Evolutionary conservation across 1,140 invertebrate species (phyloP).

Genomic region (Drosophila pallidifrons): DNA sequence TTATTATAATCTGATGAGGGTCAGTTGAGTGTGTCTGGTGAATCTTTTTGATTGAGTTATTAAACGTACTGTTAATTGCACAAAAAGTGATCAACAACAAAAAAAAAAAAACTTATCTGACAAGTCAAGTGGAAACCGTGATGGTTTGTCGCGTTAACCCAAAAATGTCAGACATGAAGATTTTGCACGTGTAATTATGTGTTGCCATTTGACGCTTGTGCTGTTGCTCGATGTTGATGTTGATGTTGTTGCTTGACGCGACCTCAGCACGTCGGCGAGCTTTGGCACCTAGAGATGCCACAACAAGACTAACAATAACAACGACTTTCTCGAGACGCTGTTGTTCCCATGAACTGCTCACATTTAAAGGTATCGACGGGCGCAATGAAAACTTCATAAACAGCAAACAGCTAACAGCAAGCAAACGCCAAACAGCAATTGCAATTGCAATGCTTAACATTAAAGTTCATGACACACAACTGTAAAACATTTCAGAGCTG

Average conservation of each 20-base stretch:
- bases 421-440: conserved; percentile 10
- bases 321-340: conserved; percentile 64
- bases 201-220: conserved; percentile 14
- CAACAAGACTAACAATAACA: conserved; percentile 51
- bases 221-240: not conserved
- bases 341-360: conserved; percentile 80
- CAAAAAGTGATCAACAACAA: too few relatives aligned
- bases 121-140: conserved; percentile 29
- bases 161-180: conserved; percentile 67
- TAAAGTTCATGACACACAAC: conserved; percentile 83
- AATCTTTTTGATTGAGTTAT: conserved; percentile 70
- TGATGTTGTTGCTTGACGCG: conserved; percentile 27
- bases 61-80: conserved; percentile 73
- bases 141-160: conserved; percentile 72
- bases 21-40: not conserved
- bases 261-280: conserved; percentile 56
- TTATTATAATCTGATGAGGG: conserved; percentile 18
- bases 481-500: conserved; percentile 77
- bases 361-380: conserved; percentile 75
- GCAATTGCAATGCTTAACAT: conserved; percentile 68
- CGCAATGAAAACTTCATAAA: conserved; percentile 55
- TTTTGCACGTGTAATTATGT: conserved; percentile 26
- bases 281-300: conserved; percentile 55
- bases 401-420: conserved; percentile 28
- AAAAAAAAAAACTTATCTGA: conserved; percentile 16